These are phyloP conservation scores for Casuarius casuarius DNA, from an alignment of 2,113 vertebrate species.

Conservation along the genomic window DNA sequence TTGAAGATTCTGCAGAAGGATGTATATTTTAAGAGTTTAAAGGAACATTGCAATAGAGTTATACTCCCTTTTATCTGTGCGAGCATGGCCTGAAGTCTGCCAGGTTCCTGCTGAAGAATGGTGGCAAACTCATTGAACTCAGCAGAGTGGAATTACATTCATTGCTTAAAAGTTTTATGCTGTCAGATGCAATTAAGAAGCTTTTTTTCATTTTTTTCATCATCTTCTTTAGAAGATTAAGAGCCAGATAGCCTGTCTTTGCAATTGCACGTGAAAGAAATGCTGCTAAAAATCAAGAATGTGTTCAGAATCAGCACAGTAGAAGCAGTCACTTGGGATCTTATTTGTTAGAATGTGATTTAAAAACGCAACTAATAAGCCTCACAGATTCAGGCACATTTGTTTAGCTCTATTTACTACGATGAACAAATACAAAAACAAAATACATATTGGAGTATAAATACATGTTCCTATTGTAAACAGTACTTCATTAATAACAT, in stretches of 20 bases:
- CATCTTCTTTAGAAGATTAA: neutral
- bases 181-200: neutral
- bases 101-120: neutral
- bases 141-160: neutral
- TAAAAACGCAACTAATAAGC: neutral
- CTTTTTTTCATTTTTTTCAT: neutral
- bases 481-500: neutral
- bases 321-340: neutral
- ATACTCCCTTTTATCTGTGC: neutral
- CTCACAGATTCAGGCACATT: neutral
- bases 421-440: neutral
- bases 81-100: neutral
- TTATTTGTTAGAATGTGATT: neutral
- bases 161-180: neutral
- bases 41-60: neutral
- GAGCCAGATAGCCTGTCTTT: neutral
- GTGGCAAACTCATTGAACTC: neutral
- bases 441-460: neutral
- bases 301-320: neutral
- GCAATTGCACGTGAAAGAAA: neutral
- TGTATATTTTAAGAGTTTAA: neutral
- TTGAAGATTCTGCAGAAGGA: neutral
- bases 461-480: neutral
- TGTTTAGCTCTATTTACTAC: conserved; percentile 19
- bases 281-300: neutral